phyloP scores from a whole-genome alignment of 2,797 vertebrate species.

The Morus bassanus region DNA sequence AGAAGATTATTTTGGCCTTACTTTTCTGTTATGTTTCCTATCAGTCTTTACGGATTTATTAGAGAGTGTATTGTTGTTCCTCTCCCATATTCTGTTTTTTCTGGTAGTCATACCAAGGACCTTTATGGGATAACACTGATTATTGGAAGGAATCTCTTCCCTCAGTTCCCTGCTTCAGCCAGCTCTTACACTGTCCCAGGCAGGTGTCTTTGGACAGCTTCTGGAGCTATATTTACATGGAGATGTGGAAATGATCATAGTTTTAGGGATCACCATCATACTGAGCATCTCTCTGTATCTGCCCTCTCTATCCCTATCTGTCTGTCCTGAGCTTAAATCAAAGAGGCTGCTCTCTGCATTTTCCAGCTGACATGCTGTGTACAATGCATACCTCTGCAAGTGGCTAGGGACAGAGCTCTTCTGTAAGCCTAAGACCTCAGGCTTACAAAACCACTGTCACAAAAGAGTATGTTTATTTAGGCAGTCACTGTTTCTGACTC shows the following conservation, averaged over 20 bases:
- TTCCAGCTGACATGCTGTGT: neutral
- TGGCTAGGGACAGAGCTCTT: neutral
- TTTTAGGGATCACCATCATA: neutral
- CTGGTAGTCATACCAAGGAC: neutral
- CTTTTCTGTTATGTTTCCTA: neutral
- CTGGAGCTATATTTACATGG: neutral
- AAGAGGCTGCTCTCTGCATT: neutral
- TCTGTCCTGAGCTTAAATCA: neutral
- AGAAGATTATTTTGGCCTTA: neutral
- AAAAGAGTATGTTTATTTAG: neutral
- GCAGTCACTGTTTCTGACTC: neutral
- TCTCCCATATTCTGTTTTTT: neutral
- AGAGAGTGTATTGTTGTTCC: neutral
- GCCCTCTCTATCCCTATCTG: neutral
- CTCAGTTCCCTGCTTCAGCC: neutral
- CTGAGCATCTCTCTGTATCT: neutral
- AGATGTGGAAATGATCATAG: neutral
- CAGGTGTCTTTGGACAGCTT: neutral
- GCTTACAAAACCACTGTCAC: neutral
- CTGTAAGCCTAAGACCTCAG: neutral
- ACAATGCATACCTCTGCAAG: neutral
- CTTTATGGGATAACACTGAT: neutral
- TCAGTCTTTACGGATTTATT: neutral
- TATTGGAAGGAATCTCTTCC: neutral
- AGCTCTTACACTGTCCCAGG: neutral